These are phyloP conservation scores for Falco punctatus DNA, from an alignment of 2,113 vertebrate species.

Conservation along the genomic window DNA sequence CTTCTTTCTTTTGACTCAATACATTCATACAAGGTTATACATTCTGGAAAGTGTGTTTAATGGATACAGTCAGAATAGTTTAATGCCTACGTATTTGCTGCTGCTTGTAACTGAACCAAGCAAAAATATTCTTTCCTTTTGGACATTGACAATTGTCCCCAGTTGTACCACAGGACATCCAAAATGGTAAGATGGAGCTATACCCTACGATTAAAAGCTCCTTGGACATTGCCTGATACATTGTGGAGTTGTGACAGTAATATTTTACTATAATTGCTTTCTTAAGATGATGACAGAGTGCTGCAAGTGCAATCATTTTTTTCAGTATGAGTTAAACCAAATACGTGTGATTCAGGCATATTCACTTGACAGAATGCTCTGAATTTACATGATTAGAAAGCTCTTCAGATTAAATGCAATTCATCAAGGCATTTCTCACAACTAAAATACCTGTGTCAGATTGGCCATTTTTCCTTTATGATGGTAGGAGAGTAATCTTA, in stretches of 20 bases:
- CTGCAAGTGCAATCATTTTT: not conserved
- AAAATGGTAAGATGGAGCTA: not conserved
- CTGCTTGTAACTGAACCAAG: not conserved
- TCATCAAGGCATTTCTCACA: constrained; percentile 4
- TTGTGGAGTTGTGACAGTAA: not conserved
- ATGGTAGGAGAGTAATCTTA: not conserved
- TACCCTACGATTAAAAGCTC: not conserved
- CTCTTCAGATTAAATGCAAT: not conserved
- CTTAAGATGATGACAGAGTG: not conserved
- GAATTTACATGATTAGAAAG: constrained; percentile 3
- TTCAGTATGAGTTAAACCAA: not conserved
- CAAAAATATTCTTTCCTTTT: not conserved
- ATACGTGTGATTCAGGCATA: not conserved
- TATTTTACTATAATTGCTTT: not conserved
- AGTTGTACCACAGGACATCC: not conserved
- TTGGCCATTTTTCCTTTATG: not conserved
- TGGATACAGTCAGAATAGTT: not conserved
- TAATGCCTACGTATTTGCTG: not conserved
- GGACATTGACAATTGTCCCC: not conserved
- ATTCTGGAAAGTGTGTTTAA: not conserved
- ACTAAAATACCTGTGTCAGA: not conserved
- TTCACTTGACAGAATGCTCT: not conserved
- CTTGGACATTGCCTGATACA: not conserved
- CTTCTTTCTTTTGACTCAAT: not conserved
- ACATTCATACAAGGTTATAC: not conserved